Conservation (phyloP, 1,140 invertebrate species). For the Bombus polaris region DNA sequence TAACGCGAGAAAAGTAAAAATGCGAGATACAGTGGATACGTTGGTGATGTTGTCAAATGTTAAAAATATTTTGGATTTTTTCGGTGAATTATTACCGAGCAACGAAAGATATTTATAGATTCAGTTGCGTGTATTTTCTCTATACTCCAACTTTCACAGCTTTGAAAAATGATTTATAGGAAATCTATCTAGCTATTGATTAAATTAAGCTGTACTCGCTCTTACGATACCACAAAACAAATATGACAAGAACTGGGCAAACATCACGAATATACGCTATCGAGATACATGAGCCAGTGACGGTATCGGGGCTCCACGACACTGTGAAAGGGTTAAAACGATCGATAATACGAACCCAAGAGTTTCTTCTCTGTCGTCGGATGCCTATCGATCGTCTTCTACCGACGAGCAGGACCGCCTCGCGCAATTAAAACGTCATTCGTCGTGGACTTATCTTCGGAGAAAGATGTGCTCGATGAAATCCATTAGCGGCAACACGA, state of each 20-base stretch:
- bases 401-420: neutral
- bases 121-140: too few species aligned
- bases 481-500: constrained; percentile 12
- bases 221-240: neutral
- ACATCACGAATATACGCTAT: neutral
- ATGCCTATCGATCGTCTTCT: neutral
- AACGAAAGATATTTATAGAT: too few species aligned
- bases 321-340: neutral
- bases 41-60: too few species aligned
- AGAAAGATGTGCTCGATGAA: neutral
- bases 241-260: neutral
- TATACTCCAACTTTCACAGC: too few species aligned
- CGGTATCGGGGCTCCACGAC: neutral
- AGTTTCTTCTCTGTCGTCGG: neutral
- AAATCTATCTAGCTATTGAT: neutral
- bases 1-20: too few species aligned
- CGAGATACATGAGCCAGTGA: neutral
- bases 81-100: too few species aligned
- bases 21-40: too few species aligned
- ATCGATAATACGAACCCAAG: neutral
- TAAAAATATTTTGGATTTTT: too few species aligned
- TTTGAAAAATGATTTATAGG: neutral
- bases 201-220: neutral
- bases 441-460: neutral
- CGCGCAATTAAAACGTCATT: constrained; percentile 34